phyloP scores from a whole-genome alignment of 2,113 vertebrate genomes.

The Melanostigma gelatinosum region DNA sequence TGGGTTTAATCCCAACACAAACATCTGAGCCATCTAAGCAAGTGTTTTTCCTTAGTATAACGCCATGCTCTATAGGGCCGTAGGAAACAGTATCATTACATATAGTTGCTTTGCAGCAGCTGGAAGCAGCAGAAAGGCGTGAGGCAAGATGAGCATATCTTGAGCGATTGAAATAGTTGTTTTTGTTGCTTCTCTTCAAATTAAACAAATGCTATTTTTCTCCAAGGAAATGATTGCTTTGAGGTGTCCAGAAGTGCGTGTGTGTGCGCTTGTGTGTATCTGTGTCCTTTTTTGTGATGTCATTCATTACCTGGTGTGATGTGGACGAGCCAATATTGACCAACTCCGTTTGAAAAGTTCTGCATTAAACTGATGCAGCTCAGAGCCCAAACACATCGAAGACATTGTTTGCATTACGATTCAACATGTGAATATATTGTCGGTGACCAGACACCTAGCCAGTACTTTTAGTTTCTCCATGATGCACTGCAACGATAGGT shows the following conservation, averaged over 20 bases:
- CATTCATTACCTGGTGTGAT: slow-evolving; percentile 19
- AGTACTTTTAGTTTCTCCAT: neutral
- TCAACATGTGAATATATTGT: neutral
- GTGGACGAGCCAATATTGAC: slow-evolving; percentile 44
- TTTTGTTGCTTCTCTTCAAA: neutral
- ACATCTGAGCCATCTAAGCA: neutral
- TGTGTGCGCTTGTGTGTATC: neutral
- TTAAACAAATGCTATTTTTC: neutral
- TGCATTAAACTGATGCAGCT: neutral
- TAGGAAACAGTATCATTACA: neutral
- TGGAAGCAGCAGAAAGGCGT: neutral
- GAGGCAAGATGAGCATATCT: neutral
- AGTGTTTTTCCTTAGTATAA: neutral
- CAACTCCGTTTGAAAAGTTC: slow-evolving; percentile 1
- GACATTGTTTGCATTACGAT: neutral
- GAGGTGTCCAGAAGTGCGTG: neutral
- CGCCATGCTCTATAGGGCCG: neutral
- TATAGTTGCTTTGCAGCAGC: neutral
- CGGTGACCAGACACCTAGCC: neutral
- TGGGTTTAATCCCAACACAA: neutral
- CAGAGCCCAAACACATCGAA: neutral
- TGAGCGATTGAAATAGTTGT: neutral
- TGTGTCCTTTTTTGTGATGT: neutral
- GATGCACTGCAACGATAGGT: neutral
- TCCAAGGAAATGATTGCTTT: neutral